These are phyloP conservation scores for Polypedilum vanderplanki DNA, from an alignment of 1,140 invertebrate genomes.

Conservation along the genomic window DNA sequence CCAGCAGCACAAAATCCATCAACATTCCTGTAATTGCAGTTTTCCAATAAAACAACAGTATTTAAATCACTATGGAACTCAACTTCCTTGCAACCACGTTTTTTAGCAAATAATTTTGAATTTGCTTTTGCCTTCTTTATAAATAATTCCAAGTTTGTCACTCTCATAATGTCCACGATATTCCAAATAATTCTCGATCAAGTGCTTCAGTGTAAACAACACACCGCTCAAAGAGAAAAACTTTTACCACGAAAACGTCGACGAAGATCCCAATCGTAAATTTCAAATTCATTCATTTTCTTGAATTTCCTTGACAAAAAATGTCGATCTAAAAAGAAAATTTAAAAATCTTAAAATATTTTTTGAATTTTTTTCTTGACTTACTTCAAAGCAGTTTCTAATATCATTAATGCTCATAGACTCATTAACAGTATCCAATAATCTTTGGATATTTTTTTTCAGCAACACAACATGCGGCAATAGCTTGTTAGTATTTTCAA, in stretches of 20 bases:
- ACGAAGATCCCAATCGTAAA: constrained; percentile 37
- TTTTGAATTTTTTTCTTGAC: too few species aligned
- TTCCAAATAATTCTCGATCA: constrained; percentile 38
- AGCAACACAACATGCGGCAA: constrained; percentile 41
- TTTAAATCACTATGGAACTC: background rate
- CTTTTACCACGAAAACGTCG: constrained; percentile 39
- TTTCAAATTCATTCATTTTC: constrained; percentile 40
- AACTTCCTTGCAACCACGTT: background rate
- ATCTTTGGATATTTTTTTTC: constrained; percentile 40
- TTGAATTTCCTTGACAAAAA: constrained; percentile 41
- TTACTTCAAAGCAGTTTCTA: constrained; percentile 41
- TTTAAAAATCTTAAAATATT: background rate
- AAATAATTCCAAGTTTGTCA: constrained; percentile 38
- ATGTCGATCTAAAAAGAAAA: constrained; percentile 38
- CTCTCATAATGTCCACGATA: constrained; percentile 42
- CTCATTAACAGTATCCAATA: constrained; percentile 41
- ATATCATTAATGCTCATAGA: constrained; percentile 43
- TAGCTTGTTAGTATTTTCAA: constrained; percentile 37
- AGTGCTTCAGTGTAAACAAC: constrained; percentile 43
- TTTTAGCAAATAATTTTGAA: constrained; percentile 25
- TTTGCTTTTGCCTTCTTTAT: constrained; percentile 25
- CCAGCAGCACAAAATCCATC: constrained; percentile 6
- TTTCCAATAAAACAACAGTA: background rate
- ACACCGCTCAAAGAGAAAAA: constrained; percentile 43
- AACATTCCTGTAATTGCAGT: background rate